These are phyloP conservation scores for Gnathonemus longibarbis DNA, from an alignment of 2,113 vertebrate species.

Conservation along the genomic window DNA sequence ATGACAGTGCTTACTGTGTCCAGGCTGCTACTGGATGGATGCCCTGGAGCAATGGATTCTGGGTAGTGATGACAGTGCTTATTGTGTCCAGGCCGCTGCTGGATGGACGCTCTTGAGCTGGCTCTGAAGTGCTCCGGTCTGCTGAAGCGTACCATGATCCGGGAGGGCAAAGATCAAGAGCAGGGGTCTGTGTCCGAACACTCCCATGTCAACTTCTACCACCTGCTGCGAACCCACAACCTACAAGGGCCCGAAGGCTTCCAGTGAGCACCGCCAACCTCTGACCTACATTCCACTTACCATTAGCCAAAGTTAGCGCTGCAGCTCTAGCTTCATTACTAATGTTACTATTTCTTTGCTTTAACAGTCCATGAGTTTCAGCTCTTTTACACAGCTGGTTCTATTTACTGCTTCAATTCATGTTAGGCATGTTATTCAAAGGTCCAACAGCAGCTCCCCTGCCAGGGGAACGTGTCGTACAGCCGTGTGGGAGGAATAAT, in stretches of 20 bases:
- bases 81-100: constrained; percentile 77
- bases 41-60: neutral
- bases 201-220: constrained; percentile 85
- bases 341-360: neutral
- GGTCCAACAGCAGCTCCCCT: neutral
- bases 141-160: constrained; percentile 94
- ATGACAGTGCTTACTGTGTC: constrained; percentile 5
- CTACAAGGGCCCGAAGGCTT: constrained; percentile 74
- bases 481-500: neutral
- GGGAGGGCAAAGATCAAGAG: constrained; percentile 88
- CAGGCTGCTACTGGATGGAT: neutral
- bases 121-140: constrained; percentile 94
- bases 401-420: neutral
- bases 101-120: constrained; percentile 97
- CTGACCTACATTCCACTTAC: neutral
- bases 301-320: neutral
- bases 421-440: neutral
- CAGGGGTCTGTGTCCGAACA: constrained; percentile 72
- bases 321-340: neutral
- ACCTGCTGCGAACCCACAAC: constrained; percentile 85
- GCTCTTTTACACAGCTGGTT: neutral
- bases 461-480: neutral
- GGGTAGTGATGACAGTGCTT: constrained; percentile 10
- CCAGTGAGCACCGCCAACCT: constrained; percentile 65
- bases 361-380: neutral